Conservation (phyloP, 2,113 vertebrate genomes). For the Penelope pileata region DNA sequence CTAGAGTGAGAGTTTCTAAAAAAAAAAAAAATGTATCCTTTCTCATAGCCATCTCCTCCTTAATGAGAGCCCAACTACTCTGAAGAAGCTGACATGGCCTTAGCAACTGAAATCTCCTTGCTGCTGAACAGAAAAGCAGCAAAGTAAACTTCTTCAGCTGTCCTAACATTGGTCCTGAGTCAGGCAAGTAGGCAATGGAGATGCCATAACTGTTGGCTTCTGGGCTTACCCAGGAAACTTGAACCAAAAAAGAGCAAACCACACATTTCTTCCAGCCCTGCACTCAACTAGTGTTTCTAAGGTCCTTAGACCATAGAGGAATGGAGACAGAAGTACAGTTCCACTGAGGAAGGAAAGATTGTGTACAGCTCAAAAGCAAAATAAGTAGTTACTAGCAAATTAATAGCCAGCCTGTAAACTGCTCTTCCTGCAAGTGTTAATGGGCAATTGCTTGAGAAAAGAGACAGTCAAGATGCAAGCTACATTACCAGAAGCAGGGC, state of each 20-base stretch:
- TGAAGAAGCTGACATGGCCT: background rate
- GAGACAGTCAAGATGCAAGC: background rate
- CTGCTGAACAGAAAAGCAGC: background rate
- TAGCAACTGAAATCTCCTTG: background rate
- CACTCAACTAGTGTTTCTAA: background rate
- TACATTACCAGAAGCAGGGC: background rate
- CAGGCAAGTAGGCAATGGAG: background rate
- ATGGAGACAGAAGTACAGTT: background rate
- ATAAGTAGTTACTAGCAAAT: background rate
- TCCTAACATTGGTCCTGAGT: background rate
- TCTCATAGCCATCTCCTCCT: background rate
- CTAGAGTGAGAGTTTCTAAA: background rate
- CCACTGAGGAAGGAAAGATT: background rate
- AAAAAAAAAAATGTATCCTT: background rate
- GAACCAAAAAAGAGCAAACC: background rate
- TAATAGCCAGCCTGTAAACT: background rate
- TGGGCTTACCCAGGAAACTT: background rate
- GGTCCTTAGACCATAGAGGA: background rate
- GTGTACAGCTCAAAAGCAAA: background rate
- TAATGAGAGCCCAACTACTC: background rate
- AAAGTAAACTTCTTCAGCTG: background rate
- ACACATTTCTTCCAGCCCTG: background rate
- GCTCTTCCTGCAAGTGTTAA: slow-evolving; percentile 10
- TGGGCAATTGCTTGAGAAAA: background rate
- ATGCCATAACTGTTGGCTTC: background rate